Conservation (phyloP, 2,113 vertebrate species). For the Leptocoma aspasia region DNA sequence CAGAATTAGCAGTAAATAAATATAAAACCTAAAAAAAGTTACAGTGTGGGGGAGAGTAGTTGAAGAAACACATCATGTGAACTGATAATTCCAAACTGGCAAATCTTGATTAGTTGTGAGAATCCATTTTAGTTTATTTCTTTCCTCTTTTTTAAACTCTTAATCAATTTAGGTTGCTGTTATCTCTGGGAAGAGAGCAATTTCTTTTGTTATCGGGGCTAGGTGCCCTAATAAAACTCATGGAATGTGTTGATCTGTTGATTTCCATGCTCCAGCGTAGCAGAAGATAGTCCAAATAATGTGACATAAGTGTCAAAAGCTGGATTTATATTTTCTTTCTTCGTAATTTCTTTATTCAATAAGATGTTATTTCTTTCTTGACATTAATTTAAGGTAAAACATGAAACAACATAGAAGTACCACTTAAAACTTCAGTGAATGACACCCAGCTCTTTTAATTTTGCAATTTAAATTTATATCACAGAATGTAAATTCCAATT, state of each 20-base stretch:
- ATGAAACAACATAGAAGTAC: not conserved
- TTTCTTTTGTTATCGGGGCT: not conserved
- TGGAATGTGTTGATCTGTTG: not conserved
- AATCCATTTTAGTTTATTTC: not conserved
- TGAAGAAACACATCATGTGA: not conserved
- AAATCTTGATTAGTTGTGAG: not conserved
- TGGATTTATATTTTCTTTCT: not conserved
- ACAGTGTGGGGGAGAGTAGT: not conserved
- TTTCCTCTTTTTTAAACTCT: not conserved
- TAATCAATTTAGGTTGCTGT: not conserved
- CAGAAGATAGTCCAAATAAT: not conserved
- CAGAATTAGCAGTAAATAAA: not conserved
- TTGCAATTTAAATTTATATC: not conserved
- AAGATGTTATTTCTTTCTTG: not conserved
- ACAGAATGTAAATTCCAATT: not conserved
- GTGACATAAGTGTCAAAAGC: not conserved
- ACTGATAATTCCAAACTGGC: not conserved
- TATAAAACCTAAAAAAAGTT: not conserved
- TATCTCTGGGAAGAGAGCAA: not conserved
- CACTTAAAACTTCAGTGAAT: not conserved
- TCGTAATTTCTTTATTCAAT: not conserved
- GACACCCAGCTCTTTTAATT: not conserved
- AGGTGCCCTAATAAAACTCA: not conserved
- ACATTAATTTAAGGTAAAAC: not conserved
- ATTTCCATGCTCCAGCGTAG: not conserved